Conservation (phyloP, 2,113 vertebrate genomes). For the Maccullochella peelii region DNA sequence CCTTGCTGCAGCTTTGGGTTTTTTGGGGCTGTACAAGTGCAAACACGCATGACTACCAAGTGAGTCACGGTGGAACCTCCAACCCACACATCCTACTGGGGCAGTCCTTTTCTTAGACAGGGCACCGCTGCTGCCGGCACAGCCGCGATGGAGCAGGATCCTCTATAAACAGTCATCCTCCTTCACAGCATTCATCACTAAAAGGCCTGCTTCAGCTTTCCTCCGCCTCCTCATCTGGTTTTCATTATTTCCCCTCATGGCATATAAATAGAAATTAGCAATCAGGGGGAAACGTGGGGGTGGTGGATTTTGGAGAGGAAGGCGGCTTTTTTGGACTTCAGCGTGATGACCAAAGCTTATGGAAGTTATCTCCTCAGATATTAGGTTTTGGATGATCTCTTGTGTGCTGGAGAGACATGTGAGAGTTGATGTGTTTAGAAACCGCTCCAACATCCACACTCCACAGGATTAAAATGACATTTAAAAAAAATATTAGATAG, state of each 20-base stretch:
- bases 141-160: conserved; percentile 58
- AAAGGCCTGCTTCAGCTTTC: conserved; percentile 61
- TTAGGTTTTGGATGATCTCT: conserved; percentile 31
- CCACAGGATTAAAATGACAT: conserved; percentile 40
- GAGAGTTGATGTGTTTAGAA: conserved; percentile 41
- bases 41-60: conserved; percentile 75
- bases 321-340: conserved; percentile 52
- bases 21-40: conserved; percentile 59
- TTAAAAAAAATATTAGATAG: conserved; percentile 20
- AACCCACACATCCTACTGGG: conserved; percentile 73
- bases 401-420: conserved; percentile 32
- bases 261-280: conserved; percentile 81
- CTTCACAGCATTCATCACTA: conserved; percentile 69
- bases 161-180: conserved; percentile 74
- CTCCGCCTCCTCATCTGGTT: conserved; percentile 76
- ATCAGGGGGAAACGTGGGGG: conserved; percentile 72
- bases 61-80: conserved; percentile 83
- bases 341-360: conserved; percentile 53
- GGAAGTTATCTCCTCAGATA: conserved; percentile 66
- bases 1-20: conserved; percentile 47
- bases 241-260: conserved; percentile 76
- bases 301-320: conserved; percentile 59
- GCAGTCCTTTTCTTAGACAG: conserved; percentile 71
- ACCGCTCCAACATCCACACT: conserved; percentile 45
- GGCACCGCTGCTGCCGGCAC: conserved; percentile 55